A percentile compares a stretch with the other conserved stretches of the same genome.
These are phyloP conservation scores for Rhegmatorhina hoffmannsi DNA, from an alignment of 2,113 vertebrate genomes.

Conservation along the genomic window DNA sequence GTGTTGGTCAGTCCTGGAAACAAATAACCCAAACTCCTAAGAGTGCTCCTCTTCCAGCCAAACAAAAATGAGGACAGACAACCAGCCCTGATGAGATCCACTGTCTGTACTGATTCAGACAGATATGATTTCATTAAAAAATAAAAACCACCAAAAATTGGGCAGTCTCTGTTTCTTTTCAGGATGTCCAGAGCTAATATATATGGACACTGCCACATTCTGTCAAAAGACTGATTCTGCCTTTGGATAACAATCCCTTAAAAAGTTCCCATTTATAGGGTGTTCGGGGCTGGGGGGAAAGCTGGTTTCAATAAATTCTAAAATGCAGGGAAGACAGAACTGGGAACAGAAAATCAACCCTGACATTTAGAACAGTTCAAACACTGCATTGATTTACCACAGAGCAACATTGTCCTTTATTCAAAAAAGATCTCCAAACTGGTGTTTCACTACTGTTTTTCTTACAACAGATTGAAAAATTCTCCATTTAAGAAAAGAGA, in stretches of 20 bases:
- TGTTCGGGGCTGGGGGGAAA: not conserved
- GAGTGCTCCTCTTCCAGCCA: not conserved
- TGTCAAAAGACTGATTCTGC: not conserved
- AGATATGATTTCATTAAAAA: not conserved
- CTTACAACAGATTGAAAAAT: not conserved
- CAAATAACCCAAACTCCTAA: not conserved
- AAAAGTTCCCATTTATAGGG: not conserved
- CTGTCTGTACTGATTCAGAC: not conserved
- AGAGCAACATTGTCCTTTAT: not conserved
- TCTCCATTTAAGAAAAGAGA: not conserved
- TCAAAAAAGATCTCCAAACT: not conserved
- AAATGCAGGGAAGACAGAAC: not conserved
- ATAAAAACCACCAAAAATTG: not conserved
- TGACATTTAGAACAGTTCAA: not conserved
- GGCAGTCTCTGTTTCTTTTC: not conserved
- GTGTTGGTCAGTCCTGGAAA: not conserved
- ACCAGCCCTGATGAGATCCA: not conserved
- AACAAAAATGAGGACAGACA: not conserved
- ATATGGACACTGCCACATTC: constrained; percentile 10
- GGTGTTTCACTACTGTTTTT: not conserved
- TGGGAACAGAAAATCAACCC: not conserved
- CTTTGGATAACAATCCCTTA: not conserved
- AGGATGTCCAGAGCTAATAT: not conserved
- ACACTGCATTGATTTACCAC: not conserved
- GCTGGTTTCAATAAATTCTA: not conserved